A percentile compares a stretch with the other conserved stretches of the same genome.
phyloP scores from a whole-genome alignment of 2,888 invertebrate genomes.

The Fragum sueziense region DNA sequence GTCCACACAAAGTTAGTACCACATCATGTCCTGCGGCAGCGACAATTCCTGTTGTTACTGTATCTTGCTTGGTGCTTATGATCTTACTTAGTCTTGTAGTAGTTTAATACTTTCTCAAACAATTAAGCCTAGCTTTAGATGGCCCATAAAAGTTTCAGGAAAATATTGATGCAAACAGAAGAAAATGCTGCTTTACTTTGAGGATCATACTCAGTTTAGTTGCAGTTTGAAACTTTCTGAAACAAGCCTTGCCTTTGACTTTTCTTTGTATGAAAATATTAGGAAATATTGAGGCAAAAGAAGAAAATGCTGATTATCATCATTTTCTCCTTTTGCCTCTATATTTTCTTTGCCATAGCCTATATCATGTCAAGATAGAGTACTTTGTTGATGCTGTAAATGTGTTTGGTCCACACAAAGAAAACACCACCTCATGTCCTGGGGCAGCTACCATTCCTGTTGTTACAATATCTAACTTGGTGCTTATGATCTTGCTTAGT shows the following conservation, averaged over 20 bases:
- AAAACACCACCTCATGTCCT: slow-evolving; percentile 13
- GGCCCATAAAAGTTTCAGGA: too few relatives aligned
- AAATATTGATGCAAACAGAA: too few relatives aligned
- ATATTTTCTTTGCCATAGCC: not conserved
- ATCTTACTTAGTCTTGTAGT: not conserved
- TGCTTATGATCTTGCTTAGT: not conserved
- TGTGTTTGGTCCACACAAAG: slow-evolving; percentile 32
- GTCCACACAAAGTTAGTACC: slow-evolving; percentile 22
- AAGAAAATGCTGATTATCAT: not conserved
- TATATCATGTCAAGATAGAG: too few relatives aligned
- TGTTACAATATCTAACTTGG: not conserved
- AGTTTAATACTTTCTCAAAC: too few relatives aligned
- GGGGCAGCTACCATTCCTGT: not conserved
- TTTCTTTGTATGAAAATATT: too few relatives aligned
- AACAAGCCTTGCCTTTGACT: too few relatives aligned
- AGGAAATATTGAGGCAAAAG: not conserved
- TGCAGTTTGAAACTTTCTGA: too few relatives aligned
- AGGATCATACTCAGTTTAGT: too few relatives aligned
- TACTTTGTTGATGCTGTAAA: slow-evolving; percentile 48
- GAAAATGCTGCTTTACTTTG: too few relatives aligned
- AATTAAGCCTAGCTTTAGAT: too few relatives aligned
- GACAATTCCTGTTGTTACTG: not conserved
- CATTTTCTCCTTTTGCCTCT: not conserved
- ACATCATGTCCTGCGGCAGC: slow-evolving; percentile 4
- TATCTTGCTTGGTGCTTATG: not conserved